Evolutionary conservation across 2,113 vertebrate species (phyloP).

Genomic region (Amblyornis subalaris): DNA sequence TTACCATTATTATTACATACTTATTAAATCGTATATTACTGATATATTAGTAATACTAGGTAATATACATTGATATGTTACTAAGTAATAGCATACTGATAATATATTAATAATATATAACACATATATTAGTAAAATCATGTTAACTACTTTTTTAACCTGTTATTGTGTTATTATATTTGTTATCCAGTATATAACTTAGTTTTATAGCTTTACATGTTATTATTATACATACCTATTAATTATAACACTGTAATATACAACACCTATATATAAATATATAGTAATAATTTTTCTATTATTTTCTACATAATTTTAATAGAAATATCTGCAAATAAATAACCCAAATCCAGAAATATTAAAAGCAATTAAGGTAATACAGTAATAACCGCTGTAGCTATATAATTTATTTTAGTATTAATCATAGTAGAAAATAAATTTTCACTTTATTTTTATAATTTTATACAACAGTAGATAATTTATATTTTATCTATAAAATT

Average conservation of each 20-base stretch:
- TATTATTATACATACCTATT: background rate
- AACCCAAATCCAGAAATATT: background rate
- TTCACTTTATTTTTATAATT: background rate
- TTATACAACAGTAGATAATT: background rate
- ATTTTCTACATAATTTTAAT: background rate
- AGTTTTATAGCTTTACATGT: no score
- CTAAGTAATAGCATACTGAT: no score
- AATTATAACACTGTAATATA: background rate
- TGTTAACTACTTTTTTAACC: no score
- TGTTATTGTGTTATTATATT: no score
- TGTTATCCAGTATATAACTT: no score
- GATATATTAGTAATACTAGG: no score
- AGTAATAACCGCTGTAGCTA: background rate
- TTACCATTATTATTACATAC: no score
- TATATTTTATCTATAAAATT: background rate
- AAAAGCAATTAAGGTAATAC: background rate
- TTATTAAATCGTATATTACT: no score
- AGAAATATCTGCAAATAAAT: background rate
- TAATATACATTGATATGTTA: no score
- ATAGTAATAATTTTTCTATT: background rate
- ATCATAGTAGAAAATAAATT: background rate
- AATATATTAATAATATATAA: no score
- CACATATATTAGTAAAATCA: no score
- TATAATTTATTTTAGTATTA: background rate
- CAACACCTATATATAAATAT: background rate